Base-by-base conservation (phyloP, 2,113 vertebrate genomes). In the Aspiorhynchus laticeps region DNA sequence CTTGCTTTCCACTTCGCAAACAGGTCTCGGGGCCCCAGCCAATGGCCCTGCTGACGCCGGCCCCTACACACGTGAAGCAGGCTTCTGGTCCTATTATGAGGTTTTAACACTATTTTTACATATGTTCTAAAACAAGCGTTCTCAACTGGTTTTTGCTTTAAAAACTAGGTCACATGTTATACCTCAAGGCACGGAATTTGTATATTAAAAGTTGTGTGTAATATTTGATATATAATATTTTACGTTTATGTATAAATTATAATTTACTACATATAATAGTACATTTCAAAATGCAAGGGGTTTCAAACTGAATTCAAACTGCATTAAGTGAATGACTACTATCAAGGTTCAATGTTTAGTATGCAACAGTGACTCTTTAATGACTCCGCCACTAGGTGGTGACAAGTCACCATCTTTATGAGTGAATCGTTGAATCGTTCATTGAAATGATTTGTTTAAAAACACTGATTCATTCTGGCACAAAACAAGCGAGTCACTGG, bases 51-150 rank as follows among this genome's bases (percentile, higher is more conserved):
- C 93, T 24, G 84, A 89, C 1, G 90, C 92, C 0, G 95, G 96
- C 1, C 85, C 93, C 11, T 96, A 94, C 90, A 96, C 96, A 24
- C 94, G 85, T n/a, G 93, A 95, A 2, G 71, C 80, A 0, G 95
- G 96, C 7, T 78, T 94, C 31, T 94, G 95, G 95, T 85, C 94
- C 59, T 96, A 88, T 89, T 96, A 95, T 86, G 96, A 97, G 95
- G 96, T 97, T 33, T 15, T 33, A 71, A n/a, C 0, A 0, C 41
- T 71, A n/a, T 1, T 7, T 71, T 10, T 61, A 48, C 31, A 28
- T 80, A 10, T 73, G 10, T 28, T 74, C 61, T 26, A n/a, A 59
- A 46, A 26, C 48, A 59, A 2, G 5, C 26, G 7, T 19, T 77
- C 15, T 76, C 73, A 28, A 76, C n/a, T 48, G 74, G 24, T 51